Base-by-base conservation (phyloP, 2,888 invertebrate species). In the Microplitis deprimator region DNA sequence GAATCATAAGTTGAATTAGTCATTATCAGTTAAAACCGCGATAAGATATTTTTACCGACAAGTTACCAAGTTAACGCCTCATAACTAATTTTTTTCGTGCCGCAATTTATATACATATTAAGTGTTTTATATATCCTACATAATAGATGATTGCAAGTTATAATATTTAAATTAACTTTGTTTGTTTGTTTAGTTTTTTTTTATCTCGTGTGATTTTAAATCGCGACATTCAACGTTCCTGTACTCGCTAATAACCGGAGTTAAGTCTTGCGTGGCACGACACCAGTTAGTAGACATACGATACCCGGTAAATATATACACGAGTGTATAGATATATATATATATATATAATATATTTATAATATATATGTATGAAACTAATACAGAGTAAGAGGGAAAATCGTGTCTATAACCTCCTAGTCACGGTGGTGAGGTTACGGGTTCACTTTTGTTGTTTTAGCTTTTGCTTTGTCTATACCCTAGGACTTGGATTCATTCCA, bases 251-350 rank as follows among this genome's bases (percentile, higher is more conserved):
- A 73, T 73, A 73, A 73, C 73, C 50, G 62, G 40, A n/a, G 68
- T 67, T 50, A 72, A 73, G 61, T 62, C 65, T 73, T 50, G 68
- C 77, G 73, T 69, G 77, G 73, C 73, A 73, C 73, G 69, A 62
- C 73, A 64, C 50, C 50, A 50, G 50, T 50, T 50, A 50, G 50
- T 50, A 50, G 50, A 50, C 50, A 50, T 50, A 50, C 29, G 68
- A 41, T 38, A 65, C 41, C 64, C 39, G 39, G 59, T 70, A 70
- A 60, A 70, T n/a, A 40, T 67, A 65, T 67, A 65, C 68, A 39
- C 17, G 67, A 39, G 64, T 71, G 50, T 50, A 50, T 50, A 50
- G 29, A 50, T 50, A 50, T 50, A 50, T 65, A 16, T 60, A 69
- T 68, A 64, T 68, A 17, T 17, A 16, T 41, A 38, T 67, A 50